Evolutionary conservation across 2,797 vertebrate genomes (phyloP), one percentile per base, ranked within the genome.

Genomic region (Sparus aurata): DNA sequence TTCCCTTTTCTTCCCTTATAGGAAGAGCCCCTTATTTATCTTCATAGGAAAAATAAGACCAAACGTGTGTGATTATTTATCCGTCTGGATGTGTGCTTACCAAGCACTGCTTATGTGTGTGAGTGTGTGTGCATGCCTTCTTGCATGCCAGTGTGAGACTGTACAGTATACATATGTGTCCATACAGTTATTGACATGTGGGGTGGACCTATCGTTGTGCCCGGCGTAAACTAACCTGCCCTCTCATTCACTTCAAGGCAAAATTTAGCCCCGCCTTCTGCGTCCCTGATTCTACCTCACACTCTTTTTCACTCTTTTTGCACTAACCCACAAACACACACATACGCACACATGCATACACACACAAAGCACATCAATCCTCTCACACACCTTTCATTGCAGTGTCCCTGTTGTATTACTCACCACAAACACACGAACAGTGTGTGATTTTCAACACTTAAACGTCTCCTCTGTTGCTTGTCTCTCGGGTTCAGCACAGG

Each of bases 171-270:
- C 89, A 86, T 92, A 85, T 78, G 88, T 93, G 87, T 93, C 90
- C 92, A 93, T 90, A 86, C 88, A 92, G 90, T 92, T 93, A 87
- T 91, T 93, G 91, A 91, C 89, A 92, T 92, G 90, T 93, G 69
- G 86, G 34, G 88, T 91, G 90, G 91, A 92, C 91, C 93, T 90
- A 88, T 91, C 78, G 87, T 88, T 88, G 90, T 94, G 88, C 90
- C 94, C 72, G 75, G 78, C 86, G 91, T 92, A 91, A 95, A 95
- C 94, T 96, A 95, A 95, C 94, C 93, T 91, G 90, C 88, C 94
- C 94, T 95, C 94, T 95, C 93, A 95, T 95, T 95, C 89, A 94
- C 93, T 95, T 94, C 85, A 94, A 95, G 94, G 94, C 93, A 94
- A 91, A 91, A 91, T 93, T 90, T 94, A 94, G 92, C 92, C 85